Conservation (phyloP, 2,888 invertebrate genomes). For the Didymodactylos carnosus region DNA sequence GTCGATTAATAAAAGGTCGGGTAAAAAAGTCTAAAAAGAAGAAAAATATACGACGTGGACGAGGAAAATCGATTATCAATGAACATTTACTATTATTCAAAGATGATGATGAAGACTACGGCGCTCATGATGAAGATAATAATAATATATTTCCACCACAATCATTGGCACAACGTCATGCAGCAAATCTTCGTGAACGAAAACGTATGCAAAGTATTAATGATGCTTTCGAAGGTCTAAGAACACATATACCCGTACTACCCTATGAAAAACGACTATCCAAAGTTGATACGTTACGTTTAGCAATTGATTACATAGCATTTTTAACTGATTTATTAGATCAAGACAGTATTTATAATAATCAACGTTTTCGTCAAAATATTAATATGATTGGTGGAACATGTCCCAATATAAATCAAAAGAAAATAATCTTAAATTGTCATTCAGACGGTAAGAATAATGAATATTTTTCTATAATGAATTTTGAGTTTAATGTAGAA, state of each 20-base stretch:
- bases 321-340: conserved; percentile 8
- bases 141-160: not conserved
- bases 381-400: not conserved
- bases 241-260: conserved; percentile 8
- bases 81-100: no score
- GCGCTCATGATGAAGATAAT: no score
- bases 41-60: no score
- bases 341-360: no score
- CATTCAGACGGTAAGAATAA: no score
- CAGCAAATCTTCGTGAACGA: conserved; percentile 12
- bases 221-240: conserved; percentile 10
- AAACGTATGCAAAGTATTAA: conserved; percentile 14
- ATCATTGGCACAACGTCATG: not conserved
- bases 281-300: conserved; percentile 14
- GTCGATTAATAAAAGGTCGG: no score
- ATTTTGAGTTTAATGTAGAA: no score
- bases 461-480: no score
- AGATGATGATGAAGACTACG: no score
- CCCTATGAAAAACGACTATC: conserved; percentile 13
- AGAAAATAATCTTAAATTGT: not conserved
- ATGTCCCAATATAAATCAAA: not conserved
- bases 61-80: no score
- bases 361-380: not conserved
- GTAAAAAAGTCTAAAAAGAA: no score
- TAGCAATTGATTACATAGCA: conserved; percentile 14